phyloP scores from a whole-genome alignment of 2,888 invertebrate species.

The Spilarctia lutea region DNA sequence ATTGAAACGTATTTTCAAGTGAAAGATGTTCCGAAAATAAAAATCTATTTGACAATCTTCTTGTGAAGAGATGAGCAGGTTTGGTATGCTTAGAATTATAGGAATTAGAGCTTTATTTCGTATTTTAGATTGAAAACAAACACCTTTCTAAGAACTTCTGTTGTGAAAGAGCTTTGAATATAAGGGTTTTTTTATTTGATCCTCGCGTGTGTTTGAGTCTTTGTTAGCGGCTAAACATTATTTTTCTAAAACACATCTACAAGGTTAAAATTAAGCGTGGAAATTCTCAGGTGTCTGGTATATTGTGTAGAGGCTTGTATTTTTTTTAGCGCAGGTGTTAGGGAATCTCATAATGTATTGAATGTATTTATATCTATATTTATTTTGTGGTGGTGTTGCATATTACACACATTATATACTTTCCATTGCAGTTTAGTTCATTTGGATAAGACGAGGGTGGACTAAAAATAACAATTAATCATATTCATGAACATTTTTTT shows the following conservation, averaged over 20 bases:
- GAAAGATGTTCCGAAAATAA: conserved; percentile 19
- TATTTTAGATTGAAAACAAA: neutral
- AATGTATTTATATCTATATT: no score
- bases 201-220: neutral
- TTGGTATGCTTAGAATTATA: neutral
- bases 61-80: neutral
- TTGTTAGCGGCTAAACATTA: neutral
- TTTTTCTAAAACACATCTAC: neutral
- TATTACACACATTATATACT: no score
- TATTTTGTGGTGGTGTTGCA: no score
- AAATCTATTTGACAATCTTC: conserved; percentile 13
- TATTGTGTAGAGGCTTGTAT: no score
- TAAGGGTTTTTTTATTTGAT: neutral
- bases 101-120: neutral
- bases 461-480: no score
- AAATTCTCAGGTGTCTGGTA: neutral
- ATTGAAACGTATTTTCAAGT: conserved; percentile 39
- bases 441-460: no score
- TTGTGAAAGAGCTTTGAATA: neutral
- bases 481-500: no score
- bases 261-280: neutral
- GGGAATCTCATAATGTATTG: no score
- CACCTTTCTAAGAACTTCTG: neutral
- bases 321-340: no score
- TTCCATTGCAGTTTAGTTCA: no score